Percentiles rank a stretch among this genome's conserved stretches.
Evolutionary conservation across 2,888 invertebrate species (phyloP).

Genomic region (Athalia rosae): DNA sequence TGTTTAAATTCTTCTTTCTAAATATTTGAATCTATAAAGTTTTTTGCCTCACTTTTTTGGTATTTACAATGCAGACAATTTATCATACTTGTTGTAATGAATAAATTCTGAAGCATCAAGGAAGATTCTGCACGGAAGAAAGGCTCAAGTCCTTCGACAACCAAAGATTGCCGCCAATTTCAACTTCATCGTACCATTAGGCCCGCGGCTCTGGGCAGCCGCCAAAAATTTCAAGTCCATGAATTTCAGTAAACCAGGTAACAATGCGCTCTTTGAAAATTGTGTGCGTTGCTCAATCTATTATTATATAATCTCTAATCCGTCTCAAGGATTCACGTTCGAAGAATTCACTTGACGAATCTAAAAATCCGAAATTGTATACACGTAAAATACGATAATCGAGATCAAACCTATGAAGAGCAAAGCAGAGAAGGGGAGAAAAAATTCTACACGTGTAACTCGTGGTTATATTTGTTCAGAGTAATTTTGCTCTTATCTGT

Average conservation of each 20-base stretch:
- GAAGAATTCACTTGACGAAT: too few species aligned
- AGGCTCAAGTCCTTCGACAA: not conserved
- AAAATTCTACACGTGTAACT: too few species aligned
- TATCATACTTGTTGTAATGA: not conserved
- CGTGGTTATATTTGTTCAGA: too few species aligned
- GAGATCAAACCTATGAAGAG: too few species aligned
- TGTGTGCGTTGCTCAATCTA: constrained; percentile 74
- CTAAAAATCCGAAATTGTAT: too few species aligned
- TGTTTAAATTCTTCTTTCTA: not conserved
- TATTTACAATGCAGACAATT: not conserved
- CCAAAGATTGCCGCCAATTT: constrained; percentile 40
- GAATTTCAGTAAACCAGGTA: constrained; percentile 81
- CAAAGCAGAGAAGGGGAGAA: too few species aligned
- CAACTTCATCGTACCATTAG: constrained; percentile 14
- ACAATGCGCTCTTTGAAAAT: constrained; percentile 76
- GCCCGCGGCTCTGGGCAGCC: constrained; percentile 64
- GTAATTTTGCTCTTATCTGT: too few species aligned
- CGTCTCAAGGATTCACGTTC: too few species aligned
- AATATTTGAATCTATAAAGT: not conserved
- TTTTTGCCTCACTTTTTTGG: not conserved
- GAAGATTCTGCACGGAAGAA: constrained; percentile 23
- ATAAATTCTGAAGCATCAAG: constrained; percentile 15
- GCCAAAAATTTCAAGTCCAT: constrained; percentile 79
- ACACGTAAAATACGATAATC: too few species aligned
- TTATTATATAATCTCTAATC: not conserved